Evolutionary conservation across 2,797 vertebrate species (phyloP), one percentile per base, ranked within the genome.

Genomic region (Scolopax bukidnonensis): DNA sequence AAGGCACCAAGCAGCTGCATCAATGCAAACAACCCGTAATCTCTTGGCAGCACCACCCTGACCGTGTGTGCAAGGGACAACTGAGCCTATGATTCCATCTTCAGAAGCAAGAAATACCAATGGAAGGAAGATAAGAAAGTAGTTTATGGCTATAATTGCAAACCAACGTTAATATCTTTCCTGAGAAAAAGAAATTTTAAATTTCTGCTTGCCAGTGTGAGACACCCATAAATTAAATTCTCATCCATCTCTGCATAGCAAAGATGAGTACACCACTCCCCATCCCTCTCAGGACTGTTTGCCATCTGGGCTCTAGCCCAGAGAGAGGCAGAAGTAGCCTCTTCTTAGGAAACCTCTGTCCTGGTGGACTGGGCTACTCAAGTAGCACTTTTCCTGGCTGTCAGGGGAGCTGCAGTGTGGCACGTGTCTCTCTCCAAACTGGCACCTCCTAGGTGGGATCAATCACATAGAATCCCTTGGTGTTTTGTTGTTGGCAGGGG

Each of bases 401-500:
- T 4, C 12, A 63, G 27, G 24, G 15, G 8, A 41, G 12, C 69
- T 71, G 30, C n/a, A 67, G 24, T 1, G 18, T 13, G 27, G 32
- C 25, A 15, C 4, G 3, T 4, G 3, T 28, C 2, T 28, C 11
- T 36, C 41, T 68, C 60, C 47, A 74, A 41, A 32, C 9, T 53
- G 45, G 30, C 45, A 63, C 11, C 32, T 30, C 14, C 28, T 43
- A 32, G 86, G 30, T 30, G 16, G 14, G 7, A 57, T 69, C 56
- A 47, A 30, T n/a, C 4, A 0, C 38, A 47, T 54, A 12, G 6
- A 43, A 48, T 45, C 13, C 4, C 13, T 16, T 6, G 27, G 7
- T 56, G 5, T 24, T 69, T 74, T 48, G 7, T 4, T 59, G 6
- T 21, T 54, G n/a, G 11, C 41, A 69, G 20, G 19, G 3, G 32